A percentile compares a stretch with the other conserved stretches of the same genome.
Conservation (phyloP, 2,113 vertebrate genomes). For the Danionella cerebrum region DNA sequence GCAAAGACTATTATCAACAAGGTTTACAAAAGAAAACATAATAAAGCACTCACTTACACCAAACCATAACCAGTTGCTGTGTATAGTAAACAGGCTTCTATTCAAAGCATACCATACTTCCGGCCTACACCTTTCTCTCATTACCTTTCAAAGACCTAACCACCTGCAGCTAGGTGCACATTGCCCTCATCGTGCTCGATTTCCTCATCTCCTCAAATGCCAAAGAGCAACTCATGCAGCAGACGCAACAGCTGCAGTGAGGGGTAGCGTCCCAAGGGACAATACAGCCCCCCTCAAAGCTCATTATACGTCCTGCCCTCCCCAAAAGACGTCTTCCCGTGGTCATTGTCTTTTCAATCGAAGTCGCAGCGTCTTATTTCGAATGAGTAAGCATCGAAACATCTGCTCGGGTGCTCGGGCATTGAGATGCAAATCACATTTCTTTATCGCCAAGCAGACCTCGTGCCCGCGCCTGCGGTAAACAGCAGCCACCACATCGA, state of each 20-base stretch:
- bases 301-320: slow-evolving; percentile 53
- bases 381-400: slow-evolving; percentile 66
- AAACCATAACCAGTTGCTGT: no score
- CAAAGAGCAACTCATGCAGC: slow-evolving; percentile 37
- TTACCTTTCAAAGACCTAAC: background rate
- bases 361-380: slow-evolving; percentile 57
- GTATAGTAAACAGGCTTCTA: no score
- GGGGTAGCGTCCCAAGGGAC: slow-evolving; percentile 55
- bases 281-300: slow-evolving; percentile 54
- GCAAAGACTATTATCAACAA: no score
- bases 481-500: slow-evolving; percentile 34
- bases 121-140: no score
- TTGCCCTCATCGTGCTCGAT: background rate
- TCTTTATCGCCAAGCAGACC: slow-evolving; percentile 34
- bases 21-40: no score
- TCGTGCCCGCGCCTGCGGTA: slow-evolving; percentile 33
- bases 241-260: slow-evolving; percentile 68
- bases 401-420: slow-evolving; percentile 72
- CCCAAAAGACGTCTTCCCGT: slow-evolving; percentile 49
- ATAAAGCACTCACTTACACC: no score
- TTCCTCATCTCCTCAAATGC: slow-evolving; percentile 16
- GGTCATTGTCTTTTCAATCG: slow-evolving; percentile 60
- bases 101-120: no score
- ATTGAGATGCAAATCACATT: slow-evolving; percentile 84
- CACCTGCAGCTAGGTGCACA: background rate